Evolutionary conservation across 2,888 invertebrate genomes (phyloP), one percentile per base, ranked within the genome.

Genomic region (Gonocerus acuteangulatus): DNA sequence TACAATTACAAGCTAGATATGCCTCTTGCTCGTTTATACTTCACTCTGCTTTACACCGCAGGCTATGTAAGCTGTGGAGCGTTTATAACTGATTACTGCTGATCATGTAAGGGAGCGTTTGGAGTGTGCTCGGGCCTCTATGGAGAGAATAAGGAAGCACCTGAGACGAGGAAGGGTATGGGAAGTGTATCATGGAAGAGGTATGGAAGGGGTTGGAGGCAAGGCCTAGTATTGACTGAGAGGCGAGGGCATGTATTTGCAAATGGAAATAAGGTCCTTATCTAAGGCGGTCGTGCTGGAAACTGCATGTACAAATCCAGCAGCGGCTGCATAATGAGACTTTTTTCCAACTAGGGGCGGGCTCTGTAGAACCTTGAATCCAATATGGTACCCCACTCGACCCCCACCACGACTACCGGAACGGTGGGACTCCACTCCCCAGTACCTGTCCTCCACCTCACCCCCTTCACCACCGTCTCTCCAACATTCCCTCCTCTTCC

Each of bases 361-460:
- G 52, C 15, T 15, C n/a, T 15, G 7, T 11, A 11, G 39, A 34
- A 42, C 39, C n/a, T 11, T 15, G 39, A 34, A 42, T 52, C 52
- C 52, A 52, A 52, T 52, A 52, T 52, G 52, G 52, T 52, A 52
- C 52, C 47, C 47, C 47, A 9, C 21, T 47, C 21, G 15, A 16
- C 47, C 47, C 47, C 47, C 21, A 47, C 42, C 52, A 32, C 36
- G 32, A 36, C 52, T 13, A 42, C 52, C 36, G 39, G n/a, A 32
- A 1, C 42, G 18, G 42, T 42, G 13, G 42, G 15, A 75, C 74
- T 74, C 77, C 74, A 77, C 64, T 76, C 74, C 77, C 74, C 76
- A 76, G 74, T 75, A 75, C 76, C 76, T 76, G 76, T 76, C 73
- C 74, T 75, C 76, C 76, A 78, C 67, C 69, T 69, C 67, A 67